These are phyloP conservation scores for Odocoileus virginianus DNA, from an alignment of 2,113 vertebrate species.

Conservation along the genomic window DNA sequence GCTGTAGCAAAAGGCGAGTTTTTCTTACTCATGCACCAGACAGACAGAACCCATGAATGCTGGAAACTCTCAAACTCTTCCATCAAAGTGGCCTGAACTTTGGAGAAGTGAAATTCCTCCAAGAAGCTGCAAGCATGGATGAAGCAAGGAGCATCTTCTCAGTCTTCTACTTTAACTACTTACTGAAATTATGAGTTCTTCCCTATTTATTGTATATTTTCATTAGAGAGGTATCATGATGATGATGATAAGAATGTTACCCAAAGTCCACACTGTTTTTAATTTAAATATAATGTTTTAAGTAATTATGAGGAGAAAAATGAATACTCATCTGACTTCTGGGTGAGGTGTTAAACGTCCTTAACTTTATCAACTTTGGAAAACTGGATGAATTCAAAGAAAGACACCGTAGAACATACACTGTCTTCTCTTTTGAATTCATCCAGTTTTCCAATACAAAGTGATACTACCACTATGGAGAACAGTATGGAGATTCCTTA, in stretches of 20 bases:
- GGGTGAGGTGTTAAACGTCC: neutral
- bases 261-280: neutral
- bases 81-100: neutral
- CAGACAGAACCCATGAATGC: neutral
- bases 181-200: neutral
- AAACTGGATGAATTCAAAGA: neutral
- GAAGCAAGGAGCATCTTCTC: neutral
- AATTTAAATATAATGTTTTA: neutral
- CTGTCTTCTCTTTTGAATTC: neutral
- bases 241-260: neutral
- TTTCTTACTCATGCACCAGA: neutral
- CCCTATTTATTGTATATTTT: neutral
- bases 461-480: neutral
- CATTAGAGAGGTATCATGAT: neutral
- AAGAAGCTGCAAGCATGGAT: neutral
- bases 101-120: neutral
- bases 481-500: neutral
- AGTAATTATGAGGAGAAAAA: neutral
- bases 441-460: neutral
- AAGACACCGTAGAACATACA: neutral
- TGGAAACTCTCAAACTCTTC: neutral
- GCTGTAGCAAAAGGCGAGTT: neutral
- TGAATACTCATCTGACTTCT: neutral
- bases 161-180: neutral
- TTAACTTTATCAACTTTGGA: neutral